A percentile compares a stretch with the other conserved stretches of the same genome.
phyloP scores from a whole-genome alignment of 1,140 invertebrate genomes.

The Drosophila funebris region DNA sequence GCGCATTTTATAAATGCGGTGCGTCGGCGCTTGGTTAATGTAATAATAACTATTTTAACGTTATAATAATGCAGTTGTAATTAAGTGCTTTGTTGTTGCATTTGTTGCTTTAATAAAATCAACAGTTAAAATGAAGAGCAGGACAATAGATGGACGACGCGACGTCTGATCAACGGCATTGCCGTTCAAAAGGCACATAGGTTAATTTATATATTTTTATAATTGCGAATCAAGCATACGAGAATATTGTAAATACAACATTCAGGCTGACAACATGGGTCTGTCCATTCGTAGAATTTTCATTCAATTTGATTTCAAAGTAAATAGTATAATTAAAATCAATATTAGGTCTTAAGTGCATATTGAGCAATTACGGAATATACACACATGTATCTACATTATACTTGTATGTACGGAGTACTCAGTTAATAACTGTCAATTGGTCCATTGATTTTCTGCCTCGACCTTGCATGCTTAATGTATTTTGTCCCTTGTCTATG shows the following conservation, averaged over 20 bases:
- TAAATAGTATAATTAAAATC: neutral
- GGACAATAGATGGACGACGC: constrained; percentile 12
- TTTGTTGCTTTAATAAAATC: constrained; percentile 26
- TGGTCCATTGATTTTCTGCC: neutral
- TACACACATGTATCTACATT: neutral
- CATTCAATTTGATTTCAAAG: neutral
- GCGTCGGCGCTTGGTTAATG: constrained; percentile 38
- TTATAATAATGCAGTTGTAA: constrained; percentile 54
- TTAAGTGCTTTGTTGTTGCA: constrained; percentile 33
- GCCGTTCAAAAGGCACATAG: constrained; percentile 12
- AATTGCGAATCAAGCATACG: neutral
- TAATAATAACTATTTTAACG: constrained; percentile 44
- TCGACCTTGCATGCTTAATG: neutral
- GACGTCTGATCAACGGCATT: neutral
- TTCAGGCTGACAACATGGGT: too few species aligned
- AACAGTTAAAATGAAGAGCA: constrained; percentile 26
- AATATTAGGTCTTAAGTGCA: neutral
- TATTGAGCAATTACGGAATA: neutral
- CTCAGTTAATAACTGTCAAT: neutral
- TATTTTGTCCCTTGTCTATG: constrained; percentile 8
- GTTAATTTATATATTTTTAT: constrained; percentile 9
- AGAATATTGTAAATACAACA: too few species aligned
- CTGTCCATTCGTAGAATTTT: neutral
- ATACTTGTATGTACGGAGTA: neutral
- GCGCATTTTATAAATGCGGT: constrained; percentile 39